Evolutionary conservation across 2,113 vertebrate species (phyloP), one percentile per base, ranked within the genome.

Genomic region (Brienomyrus brachyistius): DNA sequence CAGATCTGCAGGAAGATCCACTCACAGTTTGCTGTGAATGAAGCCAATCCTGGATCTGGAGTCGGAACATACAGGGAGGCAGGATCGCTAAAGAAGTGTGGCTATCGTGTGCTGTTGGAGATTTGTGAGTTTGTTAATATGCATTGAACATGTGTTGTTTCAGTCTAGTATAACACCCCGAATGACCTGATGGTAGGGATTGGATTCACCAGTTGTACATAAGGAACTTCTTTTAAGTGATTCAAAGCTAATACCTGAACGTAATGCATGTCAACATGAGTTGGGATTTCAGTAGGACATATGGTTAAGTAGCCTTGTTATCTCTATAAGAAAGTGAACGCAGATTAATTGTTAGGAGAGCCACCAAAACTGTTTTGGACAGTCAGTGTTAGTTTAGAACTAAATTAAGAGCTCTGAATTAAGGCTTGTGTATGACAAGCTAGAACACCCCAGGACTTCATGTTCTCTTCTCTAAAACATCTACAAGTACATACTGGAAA

Each of bases 1-100:
- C 96, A 97, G 91, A 74, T 96, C 89, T 96, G 95, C 92, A 94
- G 92, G 90, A 95, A 92, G 91, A 92, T 96, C 91, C 96, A 96
- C 90, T 95, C 94, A 6, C 93, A 91, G 90, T 92, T 95, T 19
- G 94, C 94, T 0, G 86, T 90, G n/a, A 88, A 35, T 2, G 91
- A 95, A 3, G 27, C 48, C 15, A 31, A 8, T n/a, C 35, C 52
- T 47, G 27, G 13, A 9, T 89, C 91, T 0, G 66, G 52, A 27
- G 54, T 89, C 0, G 47, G 15, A 40, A 90, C 92, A 2, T 93
- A 91, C 56, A 70, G 80, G n/a, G 85, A 45, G 4, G 90, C 43
- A 21, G 52, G 89, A 2, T 51, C 66, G 10, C 74, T 94, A 10
- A 93, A 89, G 17, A 95, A 90, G 56, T 95, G 93, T 91, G 94